phyloP scores from a whole-genome alignment of 2,888 invertebrate species.

The Syritta pipiens region DNA sequence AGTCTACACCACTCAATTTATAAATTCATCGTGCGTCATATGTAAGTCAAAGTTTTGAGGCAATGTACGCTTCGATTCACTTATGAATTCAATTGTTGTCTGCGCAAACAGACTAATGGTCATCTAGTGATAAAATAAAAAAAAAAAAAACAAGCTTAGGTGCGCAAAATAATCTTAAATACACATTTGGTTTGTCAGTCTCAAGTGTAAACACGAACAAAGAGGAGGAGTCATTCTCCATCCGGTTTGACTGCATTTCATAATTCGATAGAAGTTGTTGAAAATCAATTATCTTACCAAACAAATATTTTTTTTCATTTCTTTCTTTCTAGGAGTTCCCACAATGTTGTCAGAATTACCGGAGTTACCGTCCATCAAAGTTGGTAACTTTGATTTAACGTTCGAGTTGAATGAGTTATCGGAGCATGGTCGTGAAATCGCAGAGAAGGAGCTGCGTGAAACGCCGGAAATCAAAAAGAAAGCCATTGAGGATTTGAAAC shows the following conservation, averaged over 20 bases:
- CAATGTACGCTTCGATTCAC: background rate
- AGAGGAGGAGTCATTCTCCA: background rate
- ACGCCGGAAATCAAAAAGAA: constrained; percentile 84
- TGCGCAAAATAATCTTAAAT: background rate
- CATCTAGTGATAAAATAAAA: background rate
- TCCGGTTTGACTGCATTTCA: background rate
- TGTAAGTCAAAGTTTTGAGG: background rate
- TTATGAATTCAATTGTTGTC: background rate
- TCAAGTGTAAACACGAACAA: background rate
- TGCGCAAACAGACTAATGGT: background rate
- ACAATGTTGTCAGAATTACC: constrained; percentile 88
- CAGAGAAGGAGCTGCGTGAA: constrained; percentile 85
- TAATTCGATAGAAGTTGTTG: background rate
- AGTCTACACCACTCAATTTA: background rate
- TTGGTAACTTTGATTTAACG: constrained; percentile 81
- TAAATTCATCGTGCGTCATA: constrained; percentile 27
- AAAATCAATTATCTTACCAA: background rate
- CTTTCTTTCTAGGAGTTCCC: constrained; percentile 82
- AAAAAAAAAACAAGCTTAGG: background rate
- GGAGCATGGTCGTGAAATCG: constrained; percentile 84
- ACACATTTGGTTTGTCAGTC: too few species aligned
- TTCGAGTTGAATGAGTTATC: constrained; percentile 86
- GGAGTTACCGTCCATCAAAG: constrained; percentile 84
- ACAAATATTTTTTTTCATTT: too few species aligned
- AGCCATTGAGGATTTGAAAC: constrained; percentile 81